These are phyloP conservation scores for Philopotamus ludificatus DNA, from an alignment of 1,140 invertebrate genomes.

Conservation along the genomic window DNA sequence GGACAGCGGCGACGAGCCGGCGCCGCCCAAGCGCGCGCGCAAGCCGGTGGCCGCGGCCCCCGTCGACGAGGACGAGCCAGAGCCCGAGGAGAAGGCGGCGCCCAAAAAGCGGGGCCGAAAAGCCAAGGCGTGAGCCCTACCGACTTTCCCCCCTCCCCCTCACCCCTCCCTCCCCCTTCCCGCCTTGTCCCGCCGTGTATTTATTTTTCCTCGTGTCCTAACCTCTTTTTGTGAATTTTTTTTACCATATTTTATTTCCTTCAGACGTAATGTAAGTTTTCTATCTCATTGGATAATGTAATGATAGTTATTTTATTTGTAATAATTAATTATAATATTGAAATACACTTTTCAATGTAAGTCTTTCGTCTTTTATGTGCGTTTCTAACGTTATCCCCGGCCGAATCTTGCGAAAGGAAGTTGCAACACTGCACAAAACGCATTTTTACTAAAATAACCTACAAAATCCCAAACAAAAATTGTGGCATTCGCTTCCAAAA, in stretches of 20 bases:
- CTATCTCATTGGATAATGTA: background rate
- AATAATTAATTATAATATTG: background rate
- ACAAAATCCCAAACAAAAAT: background rate
- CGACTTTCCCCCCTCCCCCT: background rate
- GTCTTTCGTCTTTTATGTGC: background rate
- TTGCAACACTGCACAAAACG: background rate
- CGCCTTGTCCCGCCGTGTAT: background rate
- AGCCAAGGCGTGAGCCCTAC: slow-evolving; percentile 40
- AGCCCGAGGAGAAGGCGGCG: slow-evolving; percentile 34
- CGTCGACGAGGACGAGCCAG: slow-evolving; percentile 15
- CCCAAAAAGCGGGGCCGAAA: slow-evolving; percentile 36
- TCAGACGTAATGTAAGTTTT: background rate
- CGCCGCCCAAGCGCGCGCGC: slow-evolving; percentile 24
- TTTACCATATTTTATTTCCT: background rate
- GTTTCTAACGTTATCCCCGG: background rate
- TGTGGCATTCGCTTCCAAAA: too few relatives aligned
- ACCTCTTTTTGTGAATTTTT: background rate
- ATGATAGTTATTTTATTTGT: slow-evolving; percentile 10
- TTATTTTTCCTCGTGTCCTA: background rate
- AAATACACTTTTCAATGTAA: background rate
- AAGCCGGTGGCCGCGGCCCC: slow-evolving; percentile 8
- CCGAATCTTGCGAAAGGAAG: background rate
- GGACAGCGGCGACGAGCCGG: slow-evolving; percentile 11
- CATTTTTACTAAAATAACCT: background rate
- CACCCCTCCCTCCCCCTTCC: background rate